These are phyloP conservation scores for Esox masquinongy DNA, from an alignment of 2,797 vertebrate species.

Conservation along the genomic window DNA sequence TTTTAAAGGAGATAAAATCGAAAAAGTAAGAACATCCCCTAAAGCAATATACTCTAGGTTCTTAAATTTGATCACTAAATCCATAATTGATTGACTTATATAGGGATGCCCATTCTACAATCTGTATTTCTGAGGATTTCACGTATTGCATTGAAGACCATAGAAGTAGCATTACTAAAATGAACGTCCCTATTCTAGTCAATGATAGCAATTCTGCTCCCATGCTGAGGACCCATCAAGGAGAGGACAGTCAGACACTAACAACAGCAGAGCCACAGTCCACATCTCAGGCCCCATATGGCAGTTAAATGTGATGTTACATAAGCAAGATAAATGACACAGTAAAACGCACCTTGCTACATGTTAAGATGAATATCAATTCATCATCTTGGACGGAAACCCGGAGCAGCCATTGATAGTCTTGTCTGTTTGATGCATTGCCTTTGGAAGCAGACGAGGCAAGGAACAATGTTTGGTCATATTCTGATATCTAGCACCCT, in stretches of 20 bases:
- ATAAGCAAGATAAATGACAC: constrained; percentile 66
- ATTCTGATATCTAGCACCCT: constrained; percentile 27
- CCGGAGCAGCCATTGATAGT: constrained; percentile 52
- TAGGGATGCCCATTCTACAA: background rate
- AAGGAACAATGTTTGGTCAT: constrained; percentile 30
- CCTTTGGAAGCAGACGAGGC: constrained; percentile 37
- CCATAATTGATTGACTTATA: background rate
- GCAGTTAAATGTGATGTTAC: constrained; percentile 33
- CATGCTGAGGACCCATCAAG: background rate
- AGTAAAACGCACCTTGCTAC: constrained; percentile 46
- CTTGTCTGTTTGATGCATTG: constrained; percentile 67
- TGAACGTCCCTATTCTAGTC: background rate
- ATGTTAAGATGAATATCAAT: constrained; percentile 67
- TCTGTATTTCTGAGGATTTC: background rate
- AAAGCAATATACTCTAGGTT: background rate
- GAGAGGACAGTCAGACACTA: background rate
- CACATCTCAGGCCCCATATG: constrained; percentile 26
- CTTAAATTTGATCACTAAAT: background rate
- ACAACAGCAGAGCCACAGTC: constrained; percentile 8
- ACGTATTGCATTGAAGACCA: background rate
- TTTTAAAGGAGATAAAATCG: too few relatives aligned
- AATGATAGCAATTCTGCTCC: background rate
- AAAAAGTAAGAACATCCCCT: too few relatives aligned
- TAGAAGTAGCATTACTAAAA: background rate
- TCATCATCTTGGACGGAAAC: constrained; percentile 64